phyloP scores from a whole-genome alignment of 37 sponge, comb jelly and placozoan species.

The Halisarca cf. caerulea region DNA sequence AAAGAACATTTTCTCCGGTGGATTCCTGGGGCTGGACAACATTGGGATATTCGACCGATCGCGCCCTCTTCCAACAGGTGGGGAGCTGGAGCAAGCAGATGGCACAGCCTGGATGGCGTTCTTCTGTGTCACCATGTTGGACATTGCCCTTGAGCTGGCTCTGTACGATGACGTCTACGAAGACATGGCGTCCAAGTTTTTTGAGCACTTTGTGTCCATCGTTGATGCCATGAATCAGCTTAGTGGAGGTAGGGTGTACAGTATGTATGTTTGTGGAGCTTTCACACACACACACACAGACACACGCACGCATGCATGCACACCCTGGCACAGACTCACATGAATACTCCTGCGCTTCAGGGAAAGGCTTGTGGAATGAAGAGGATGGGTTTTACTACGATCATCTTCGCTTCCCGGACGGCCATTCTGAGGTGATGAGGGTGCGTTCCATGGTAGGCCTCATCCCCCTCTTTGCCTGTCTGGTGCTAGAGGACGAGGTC shows the following conservation, averaged over 20 bases:
- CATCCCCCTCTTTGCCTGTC: slow-evolving; percentile 92
- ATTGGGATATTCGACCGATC: slow-evolving; percentile 96
- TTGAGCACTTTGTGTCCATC: slow-evolving; percentile 94
- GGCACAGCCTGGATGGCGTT: slow-evolving; percentile 99
- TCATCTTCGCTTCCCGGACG: slow-evolving; percentile 62
- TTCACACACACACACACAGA: too few relatives aligned
- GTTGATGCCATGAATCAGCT: slow-evolving; percentile 94
- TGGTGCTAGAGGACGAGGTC: slow-evolving; percentile 87
- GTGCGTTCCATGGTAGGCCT: slow-evolving; percentile 94
- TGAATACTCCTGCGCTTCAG: not conserved
- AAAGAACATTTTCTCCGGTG: slow-evolving; percentile 94
- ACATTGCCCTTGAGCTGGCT: slow-evolving; percentile 93
- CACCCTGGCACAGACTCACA: not conserved
- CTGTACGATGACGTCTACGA: slow-evolving; percentile 85
- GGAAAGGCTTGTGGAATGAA: slow-evolving; percentile 87
- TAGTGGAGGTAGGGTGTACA: slow-evolving; percentile 47
- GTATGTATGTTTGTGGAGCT: too few relatives aligned
- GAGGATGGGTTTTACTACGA: slow-evolving; percentile 97
- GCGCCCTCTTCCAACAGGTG: slow-evolving; percentile 88
- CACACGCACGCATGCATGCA: not conserved
- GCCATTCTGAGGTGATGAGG: slow-evolving; percentile 63
- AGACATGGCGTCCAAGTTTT: slow-evolving; percentile 99
- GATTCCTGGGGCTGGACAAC: slow-evolving; percentile 95
- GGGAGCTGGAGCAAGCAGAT: slow-evolving; percentile 92
- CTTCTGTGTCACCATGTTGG: slow-evolving; percentile 91